Conservation (phyloP, 2,888 invertebrate genomes). For the Achlya flavicornis region DNA sequence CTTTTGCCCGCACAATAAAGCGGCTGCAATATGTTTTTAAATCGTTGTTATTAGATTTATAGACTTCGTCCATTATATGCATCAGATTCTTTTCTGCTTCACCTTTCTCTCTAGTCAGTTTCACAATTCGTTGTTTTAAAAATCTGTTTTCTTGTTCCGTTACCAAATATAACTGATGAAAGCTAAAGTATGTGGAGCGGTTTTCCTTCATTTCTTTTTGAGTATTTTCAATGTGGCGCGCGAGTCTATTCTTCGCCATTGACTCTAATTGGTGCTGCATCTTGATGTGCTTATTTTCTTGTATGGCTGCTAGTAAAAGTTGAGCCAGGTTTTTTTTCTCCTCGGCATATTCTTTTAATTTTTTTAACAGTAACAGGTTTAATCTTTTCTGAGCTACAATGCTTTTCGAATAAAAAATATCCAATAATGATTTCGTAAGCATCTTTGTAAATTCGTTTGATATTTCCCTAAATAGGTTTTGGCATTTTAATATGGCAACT, state of each 20-base stretch:
- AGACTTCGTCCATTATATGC: slow-evolving; percentile 62
- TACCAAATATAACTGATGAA: slow-evolving; percentile 66
- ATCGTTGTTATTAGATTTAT: slow-evolving; percentile 59
- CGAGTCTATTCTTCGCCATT: slow-evolving; percentile 61
- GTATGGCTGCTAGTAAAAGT: slow-evolving; percentile 58
- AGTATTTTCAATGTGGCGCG: slow-evolving; percentile 55
- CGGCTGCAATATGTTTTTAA: slow-evolving; percentile 64
- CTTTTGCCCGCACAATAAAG: slow-evolving; percentile 61
- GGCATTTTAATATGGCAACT: slow-evolving; percentile 36
- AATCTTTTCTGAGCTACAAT: slow-evolving; percentile 30
- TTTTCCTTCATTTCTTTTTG: slow-evolving; percentile 64
- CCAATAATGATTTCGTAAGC: neutral
- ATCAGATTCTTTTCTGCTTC: slow-evolving; percentile 60
- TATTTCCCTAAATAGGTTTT: slow-evolving; percentile 28
- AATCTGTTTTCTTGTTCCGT: slow-evolving; percentile 70
- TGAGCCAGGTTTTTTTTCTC: slow-evolving; percentile 61
- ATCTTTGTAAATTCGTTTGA: slow-evolving; percentile 18
- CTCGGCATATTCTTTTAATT: slow-evolving; percentile 57
- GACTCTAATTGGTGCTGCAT: slow-evolving; percentile 60
- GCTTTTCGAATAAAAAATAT: slow-evolving; percentile 8
- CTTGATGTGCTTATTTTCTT: slow-evolving; percentile 67
- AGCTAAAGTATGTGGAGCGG: slow-evolving; percentile 57
- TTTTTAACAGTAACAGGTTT: slow-evolving; percentile 54
- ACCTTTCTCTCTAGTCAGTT: slow-evolving; percentile 60
- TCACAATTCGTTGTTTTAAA: slow-evolving; percentile 58